Percentiles rank a stretch among this genome's conserved stretches.
phyloP scores from a whole-genome alignment of 2,888 invertebrate species.

The Drosophila subquinaria region DNA sequence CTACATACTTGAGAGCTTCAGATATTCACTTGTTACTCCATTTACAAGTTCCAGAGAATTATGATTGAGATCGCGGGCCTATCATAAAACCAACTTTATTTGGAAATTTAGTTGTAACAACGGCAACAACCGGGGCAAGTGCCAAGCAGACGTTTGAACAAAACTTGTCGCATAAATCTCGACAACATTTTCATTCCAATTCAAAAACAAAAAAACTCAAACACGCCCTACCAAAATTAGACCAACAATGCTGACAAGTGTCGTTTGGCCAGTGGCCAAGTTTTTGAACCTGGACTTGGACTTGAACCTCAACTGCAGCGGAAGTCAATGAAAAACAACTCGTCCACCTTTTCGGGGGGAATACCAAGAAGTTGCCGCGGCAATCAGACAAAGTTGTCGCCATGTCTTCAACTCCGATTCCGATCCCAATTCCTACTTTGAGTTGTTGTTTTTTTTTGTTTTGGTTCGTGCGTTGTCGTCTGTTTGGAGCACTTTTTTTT shows the following conservation, averaged over 20 bases:
- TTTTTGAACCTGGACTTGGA: constrained; percentile 32
- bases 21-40: constrained; percentile 81
- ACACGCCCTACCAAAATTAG: constrained; percentile 63
- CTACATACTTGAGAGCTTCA: constrained; percentile 24
- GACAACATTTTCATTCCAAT: constrained; percentile 63
- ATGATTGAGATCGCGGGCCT: constrained; percentile 79
- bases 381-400: constrained; percentile 72
- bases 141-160: constrained; percentile 60
- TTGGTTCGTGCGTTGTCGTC: constrained; percentile 63
- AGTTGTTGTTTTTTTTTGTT: constrained; percentile 38
- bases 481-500: constrained; percentile 28
- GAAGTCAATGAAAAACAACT: constrained; percentile 57
- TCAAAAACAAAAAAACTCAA: constrained; percentile 21
- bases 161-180: constrained; percentile 70
- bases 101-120: constrained; percentile 73
- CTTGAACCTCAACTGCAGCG: constrained; percentile 58
- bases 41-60: constrained; percentile 79
- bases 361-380: constrained; percentile 69
- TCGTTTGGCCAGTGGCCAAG: constrained; percentile 53
- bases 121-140: constrained; percentile 61
- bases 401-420: constrained; percentile 47
- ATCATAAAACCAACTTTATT: constrained; percentile 71
- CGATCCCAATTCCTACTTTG: constrained; percentile 44
- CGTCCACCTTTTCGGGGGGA: constrained; percentile 23
- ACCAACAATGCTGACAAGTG: constrained; percentile 70